A percentile compares a stretch with the other conserved stretches of the same genome.
phyloP scores from a whole-genome alignment of 2,888 invertebrate genomes.

The Cactoblastis cactorum region DNA sequence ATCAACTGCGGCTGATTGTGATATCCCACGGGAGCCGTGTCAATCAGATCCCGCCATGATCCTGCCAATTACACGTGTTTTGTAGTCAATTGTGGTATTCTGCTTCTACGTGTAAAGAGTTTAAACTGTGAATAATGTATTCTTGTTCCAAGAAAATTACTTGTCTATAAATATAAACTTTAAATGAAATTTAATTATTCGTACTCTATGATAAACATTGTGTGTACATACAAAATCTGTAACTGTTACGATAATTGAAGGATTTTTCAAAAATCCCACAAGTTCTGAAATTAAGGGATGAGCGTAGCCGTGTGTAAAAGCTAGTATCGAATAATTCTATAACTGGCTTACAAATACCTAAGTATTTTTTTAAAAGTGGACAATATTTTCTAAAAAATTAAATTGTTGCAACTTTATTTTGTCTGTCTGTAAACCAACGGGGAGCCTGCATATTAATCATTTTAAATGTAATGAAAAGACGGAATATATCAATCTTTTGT shows the following conservation, averaged over 20 bases:
- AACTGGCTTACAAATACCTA: too few relatives aligned
- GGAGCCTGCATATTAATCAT: constrained; percentile 58
- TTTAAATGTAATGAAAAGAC: constrained; percentile 65
- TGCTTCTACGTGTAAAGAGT: neutral
- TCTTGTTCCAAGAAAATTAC: too few relatives aligned
- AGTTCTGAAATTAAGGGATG: too few relatives aligned
- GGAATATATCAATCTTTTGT: constrained; percentile 74
- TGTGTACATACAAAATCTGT: too few relatives aligned
- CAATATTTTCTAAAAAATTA: constrained; percentile 13
- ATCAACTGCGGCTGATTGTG: constrained; percentile 10
- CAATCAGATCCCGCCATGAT: constrained; percentile 33
- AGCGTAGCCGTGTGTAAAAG: too few relatives aligned
- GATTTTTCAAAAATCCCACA: too few relatives aligned
- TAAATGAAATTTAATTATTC: too few relatives aligned
- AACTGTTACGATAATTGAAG: too few relatives aligned
- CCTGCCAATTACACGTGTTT: constrained; percentile 38
- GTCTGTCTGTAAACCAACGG: constrained; percentile 26
- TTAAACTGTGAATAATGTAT: too few relatives aligned
- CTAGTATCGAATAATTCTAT: neutral
- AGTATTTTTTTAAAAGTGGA: too few relatives aligned
- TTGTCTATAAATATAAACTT: too few relatives aligned
- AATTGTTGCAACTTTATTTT: constrained; percentile 3
- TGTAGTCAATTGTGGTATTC: constrained; percentile 16
- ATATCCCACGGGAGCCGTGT: constrained; percentile 30
- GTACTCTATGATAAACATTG: too few relatives aligned